Percentiles rank a stretch among this genome's conserved stretches.
Conservation (phyloP, 2,797 vertebrate species). For the Rhyacichthys aspro region DNA sequence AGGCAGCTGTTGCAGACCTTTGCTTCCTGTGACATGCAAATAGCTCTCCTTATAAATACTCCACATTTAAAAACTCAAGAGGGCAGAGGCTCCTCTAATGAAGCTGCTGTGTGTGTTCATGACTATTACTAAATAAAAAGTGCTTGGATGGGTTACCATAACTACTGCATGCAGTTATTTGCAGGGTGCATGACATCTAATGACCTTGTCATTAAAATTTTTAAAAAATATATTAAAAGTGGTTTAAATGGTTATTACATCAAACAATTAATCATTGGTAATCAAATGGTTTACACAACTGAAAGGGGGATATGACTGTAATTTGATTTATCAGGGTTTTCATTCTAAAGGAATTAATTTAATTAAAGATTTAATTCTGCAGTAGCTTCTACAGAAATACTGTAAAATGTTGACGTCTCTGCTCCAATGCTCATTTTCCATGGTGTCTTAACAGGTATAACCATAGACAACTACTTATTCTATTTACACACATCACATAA, state of each 20-base stretch:
- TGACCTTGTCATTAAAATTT: slow-evolving; percentile 86
- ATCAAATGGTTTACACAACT: slow-evolving; percentile 46
- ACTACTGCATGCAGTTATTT: slow-evolving; percentile 99
- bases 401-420: slow-evolving; percentile 43
- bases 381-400: slow-evolving; percentile 71
- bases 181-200: slow-evolving; percentile 98
- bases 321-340: slow-evolving; percentile 28
- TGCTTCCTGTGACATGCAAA: slow-evolving; percentile 92
- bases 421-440: slow-evolving; percentile 44
- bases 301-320: slow-evolving; percentile 39
- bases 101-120: slow-evolving; percentile 99
- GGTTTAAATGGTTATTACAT: slow-evolving; percentile 81
- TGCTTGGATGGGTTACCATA: slow-evolving; percentile 99
- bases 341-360: slow-evolving; percentile 10
- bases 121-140: slow-evolving; percentile 99
- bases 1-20: slow-evolving; percentile 90
- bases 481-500: slow-evolving; percentile 15
- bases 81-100: slow-evolving; percentile 91
- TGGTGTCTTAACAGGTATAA: slow-evolving; percentile 18
- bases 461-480: background rate
- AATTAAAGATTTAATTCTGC: slow-evolving; percentile 51
- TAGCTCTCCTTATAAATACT: slow-evolving; percentile 94
- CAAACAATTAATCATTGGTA: slow-evolving; percentile 47
- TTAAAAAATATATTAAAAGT: slow-evolving; percentile 86
- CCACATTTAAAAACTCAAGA: slow-evolving; percentile 94